Conservation (phyloP, 1,140 invertebrate genomes). For the Calephelis virginiensis region DNA sequence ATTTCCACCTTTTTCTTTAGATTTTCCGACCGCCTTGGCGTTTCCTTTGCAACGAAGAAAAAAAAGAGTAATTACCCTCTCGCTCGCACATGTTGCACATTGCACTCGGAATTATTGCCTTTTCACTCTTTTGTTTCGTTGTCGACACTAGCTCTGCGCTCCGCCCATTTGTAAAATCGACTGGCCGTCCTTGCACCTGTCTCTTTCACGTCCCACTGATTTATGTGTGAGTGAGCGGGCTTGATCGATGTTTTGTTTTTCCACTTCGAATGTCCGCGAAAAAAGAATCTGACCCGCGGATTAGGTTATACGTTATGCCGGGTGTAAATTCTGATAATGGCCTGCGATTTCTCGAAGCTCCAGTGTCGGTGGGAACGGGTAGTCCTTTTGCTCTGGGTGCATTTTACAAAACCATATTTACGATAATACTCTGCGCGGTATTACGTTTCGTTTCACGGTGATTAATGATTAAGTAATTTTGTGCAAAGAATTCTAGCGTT, state of each 20-base stretch:
- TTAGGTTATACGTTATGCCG: slow-evolving; percentile 44
- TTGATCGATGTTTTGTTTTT: slow-evolving; percentile 60
- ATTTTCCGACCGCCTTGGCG: slow-evolving; percentile 64
- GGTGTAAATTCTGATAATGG: slow-evolving; percentile 70
- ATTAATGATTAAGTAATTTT: slow-evolving; percentile 59
- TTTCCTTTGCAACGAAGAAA: slow-evolving; percentile 47
- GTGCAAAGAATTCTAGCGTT: slow-evolving; percentile 25
- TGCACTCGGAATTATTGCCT: slow-evolving; percentile 67
- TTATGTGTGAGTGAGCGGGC: slow-evolving; percentile 74
- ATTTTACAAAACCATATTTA: slow-evolving; percentile 67
- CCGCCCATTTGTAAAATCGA: slow-evolving; percentile 77
- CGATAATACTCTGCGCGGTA: slow-evolving; percentile 62
- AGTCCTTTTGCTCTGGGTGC: slow-evolving; percentile 27
- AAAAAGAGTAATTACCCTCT: slow-evolving; percentile 44
- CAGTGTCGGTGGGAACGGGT: slow-evolving; percentile 49
- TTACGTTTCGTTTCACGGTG: slow-evolving; percentile 67
- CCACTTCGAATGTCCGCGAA: slow-evolving; percentile 44
- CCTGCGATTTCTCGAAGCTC: slow-evolving; percentile 51
- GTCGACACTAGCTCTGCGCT: slow-evolving; percentile 65
- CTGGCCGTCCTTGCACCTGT: slow-evolving; percentile 67
- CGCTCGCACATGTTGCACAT: slow-evolving; percentile 55
- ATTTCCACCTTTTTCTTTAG: slow-evolving; percentile 63
- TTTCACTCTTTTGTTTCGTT: slow-evolving; percentile 74
- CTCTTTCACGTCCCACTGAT: slow-evolving; percentile 71
- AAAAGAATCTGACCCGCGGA: slow-evolving; percentile 37